Conservation (phyloP, 2,797 vertebrate genomes). For the Aplochiton taeniatus region DNA sequence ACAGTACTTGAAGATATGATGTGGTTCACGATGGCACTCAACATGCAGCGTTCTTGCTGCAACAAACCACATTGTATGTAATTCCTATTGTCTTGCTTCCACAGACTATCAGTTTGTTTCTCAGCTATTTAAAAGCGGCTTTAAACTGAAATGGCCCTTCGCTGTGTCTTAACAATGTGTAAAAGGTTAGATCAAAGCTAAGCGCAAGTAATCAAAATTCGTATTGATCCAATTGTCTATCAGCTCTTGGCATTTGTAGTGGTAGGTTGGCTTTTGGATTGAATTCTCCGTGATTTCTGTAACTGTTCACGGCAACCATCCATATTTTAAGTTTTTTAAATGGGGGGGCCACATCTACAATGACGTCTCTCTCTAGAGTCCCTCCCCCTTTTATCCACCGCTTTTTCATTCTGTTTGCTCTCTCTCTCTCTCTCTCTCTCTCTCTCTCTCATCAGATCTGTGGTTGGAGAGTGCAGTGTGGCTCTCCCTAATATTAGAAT, state of each 20-base stretch:
- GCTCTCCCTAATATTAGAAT: conserved; percentile 33
- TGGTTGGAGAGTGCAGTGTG: conserved; percentile 9
- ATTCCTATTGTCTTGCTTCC: no score
- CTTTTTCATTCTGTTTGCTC: conserved; percentile 19
- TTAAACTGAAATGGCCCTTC: conserved; percentile 18
- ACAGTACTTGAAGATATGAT: no score
- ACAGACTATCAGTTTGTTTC: no score
- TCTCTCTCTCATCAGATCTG: background rate
- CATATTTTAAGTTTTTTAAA: conserved; percentile 1
- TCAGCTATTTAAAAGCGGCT: background rate
- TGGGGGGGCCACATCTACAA: conserved; percentile 9
- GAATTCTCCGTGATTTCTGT: background rate
- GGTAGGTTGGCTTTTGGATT: conserved; percentile 12
- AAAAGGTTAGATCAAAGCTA: conserved; percentile 11
- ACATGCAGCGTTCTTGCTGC: no score
- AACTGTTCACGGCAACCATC: background rate
- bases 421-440: background rate
- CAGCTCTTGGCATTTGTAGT: background rate
- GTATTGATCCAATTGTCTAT: background rate
- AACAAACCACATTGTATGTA: no score
- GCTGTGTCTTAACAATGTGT: background rate
- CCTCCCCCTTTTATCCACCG: background rate
- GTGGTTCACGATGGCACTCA: no score
- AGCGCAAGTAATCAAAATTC: conserved; percentile 15
- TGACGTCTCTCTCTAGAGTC: conserved; percentile 2